Evolutionary conservation across 2,888 invertebrate genomes (phyloP), one percentile per base, ranked within the genome.

Genomic region (Emmelina monodactyla): DNA sequence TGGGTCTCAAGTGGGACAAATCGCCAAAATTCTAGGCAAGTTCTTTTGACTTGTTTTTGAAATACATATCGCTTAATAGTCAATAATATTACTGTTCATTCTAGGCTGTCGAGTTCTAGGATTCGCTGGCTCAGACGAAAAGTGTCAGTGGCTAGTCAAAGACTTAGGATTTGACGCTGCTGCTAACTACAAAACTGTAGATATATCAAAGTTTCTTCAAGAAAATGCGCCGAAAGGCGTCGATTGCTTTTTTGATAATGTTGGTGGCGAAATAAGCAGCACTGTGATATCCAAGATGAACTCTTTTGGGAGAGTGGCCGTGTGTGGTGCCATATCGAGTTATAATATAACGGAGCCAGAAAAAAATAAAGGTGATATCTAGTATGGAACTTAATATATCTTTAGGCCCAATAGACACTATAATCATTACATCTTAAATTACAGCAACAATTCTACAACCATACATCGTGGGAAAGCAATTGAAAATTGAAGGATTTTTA

Each of bases 241-340:
- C 1, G 89, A 91, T 52, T 87, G 88, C 50, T 91, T 88, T 55
- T 91, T 90, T 61, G 91, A 91, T 56, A 91, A 90, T 58, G 91
- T 90, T 32, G 89, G 89, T 13, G 89, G 89, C 29, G 85, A 86
- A 54, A 83, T 88, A 35, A 85, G 87, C 38, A 80, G 82, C n/a
- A 76, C 64, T 9, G 84, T 89, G 16, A 73, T 88, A 38, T 70
- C 67, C 40, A 78, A 82, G 39, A 89, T 89, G 89, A 88, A 85
- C 42, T 55, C 56, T 33, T 80, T 71, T 49, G 89, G 89, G 6
- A 75, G 89, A 42, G 75, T 89, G 12, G 82, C 87, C 9, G 83
- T 88, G 7, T 89, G 88, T 58, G 89, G 89, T 12, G 82, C 85
- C 1, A 88, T 89, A 48, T 86, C 88, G 1, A 57, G 70, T 2